Evolutionary conservation across 2,797 vertebrate genomes (phyloP).

Genomic region (Sternotherus odoratus): DNA sequence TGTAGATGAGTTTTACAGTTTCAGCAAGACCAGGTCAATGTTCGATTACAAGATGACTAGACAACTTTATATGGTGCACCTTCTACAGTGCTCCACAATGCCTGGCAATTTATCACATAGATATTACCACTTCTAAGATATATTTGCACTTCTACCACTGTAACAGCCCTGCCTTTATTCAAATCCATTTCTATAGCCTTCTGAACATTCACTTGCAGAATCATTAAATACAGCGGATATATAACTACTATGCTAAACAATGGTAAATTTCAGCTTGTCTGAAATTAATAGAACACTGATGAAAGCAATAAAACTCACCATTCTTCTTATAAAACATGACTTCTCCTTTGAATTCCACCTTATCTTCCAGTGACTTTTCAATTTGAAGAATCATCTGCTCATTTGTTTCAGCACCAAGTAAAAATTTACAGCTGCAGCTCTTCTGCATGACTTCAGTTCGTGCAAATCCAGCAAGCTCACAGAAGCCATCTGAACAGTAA

Average conservation of each 20-base stretch:
- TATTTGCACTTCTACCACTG: background rate
- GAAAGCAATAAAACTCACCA: slow-evolving; percentile 81
- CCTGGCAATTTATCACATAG: background rate
- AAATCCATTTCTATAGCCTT: background rate
- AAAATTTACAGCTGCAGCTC: slow-evolving; percentile 96
- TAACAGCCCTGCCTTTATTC: background rate
- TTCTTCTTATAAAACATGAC: slow-evolving; percentile 98
- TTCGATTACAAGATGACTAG: background rate
- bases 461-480: slow-evolving; percentile 95
- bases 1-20: background rate
- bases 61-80: background rate
- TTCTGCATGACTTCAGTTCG: slow-evolving; percentile 98
- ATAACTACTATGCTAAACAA: background rate
- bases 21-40: background rate
- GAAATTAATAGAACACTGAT: background rate
- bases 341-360: slow-evolving; percentile 96
- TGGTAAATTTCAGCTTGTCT: background rate
- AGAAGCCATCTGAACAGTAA: slow-evolving; percentile 99
- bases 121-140: background rate
- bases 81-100: background rate
- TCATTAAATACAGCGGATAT: background rate
- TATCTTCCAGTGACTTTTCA: slow-evolving; percentile 92
- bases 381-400: slow-evolving; percentile 93
- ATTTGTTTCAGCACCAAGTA: slow-evolving; percentile 92
- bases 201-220: slow-evolving; percentile 9